A percentile compares a stretch with the other conserved stretches of the same genome.
These are phyloP conservation scores for Myotis pilosus DNA, from an alignment of 2,797 vertebrate species.

Conservation along the genomic window DNA sequence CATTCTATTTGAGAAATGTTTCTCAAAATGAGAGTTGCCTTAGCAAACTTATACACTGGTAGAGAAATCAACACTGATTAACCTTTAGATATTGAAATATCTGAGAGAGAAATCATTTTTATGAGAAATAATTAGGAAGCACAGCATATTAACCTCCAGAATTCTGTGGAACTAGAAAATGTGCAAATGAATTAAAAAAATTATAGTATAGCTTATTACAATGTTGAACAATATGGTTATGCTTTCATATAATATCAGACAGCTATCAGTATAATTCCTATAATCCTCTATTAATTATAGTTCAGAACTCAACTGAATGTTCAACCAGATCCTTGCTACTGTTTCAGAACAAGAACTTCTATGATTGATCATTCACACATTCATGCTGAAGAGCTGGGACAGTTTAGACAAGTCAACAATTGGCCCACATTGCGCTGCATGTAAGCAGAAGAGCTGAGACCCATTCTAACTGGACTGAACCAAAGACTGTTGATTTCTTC, in stretches of 20 bases:
- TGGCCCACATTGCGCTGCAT: fast-evolving
- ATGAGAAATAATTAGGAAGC: neutral
- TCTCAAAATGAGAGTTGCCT: constrained; percentile 19
- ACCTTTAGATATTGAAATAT: neutral
- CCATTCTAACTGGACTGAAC: neutral
- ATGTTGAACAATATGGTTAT: neutral
- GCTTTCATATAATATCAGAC: neutral
- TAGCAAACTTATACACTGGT: neutral
- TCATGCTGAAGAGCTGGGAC: neutral
- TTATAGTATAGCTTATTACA: neutral
- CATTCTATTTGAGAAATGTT: neutral
- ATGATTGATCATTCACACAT: neutral
- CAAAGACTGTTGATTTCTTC: neutral
- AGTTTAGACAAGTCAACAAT: neutral
- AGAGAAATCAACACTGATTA: neutral
- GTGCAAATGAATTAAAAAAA: neutral
- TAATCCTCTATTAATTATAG: neutral
- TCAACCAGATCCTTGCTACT: neutral
- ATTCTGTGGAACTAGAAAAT: neutral
- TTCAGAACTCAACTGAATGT: neutral
- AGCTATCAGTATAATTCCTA: neutral
- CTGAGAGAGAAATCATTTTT: neutral
- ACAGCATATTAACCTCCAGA: neutral
- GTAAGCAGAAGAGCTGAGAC: neutral
- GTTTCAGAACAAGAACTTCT: neutral